Percentiles rank a stretch among this genome's conserved stretches.
Conservation (phyloP, 2,888 invertebrate genomes). For the Agriopis aurantiaria region DNA sequence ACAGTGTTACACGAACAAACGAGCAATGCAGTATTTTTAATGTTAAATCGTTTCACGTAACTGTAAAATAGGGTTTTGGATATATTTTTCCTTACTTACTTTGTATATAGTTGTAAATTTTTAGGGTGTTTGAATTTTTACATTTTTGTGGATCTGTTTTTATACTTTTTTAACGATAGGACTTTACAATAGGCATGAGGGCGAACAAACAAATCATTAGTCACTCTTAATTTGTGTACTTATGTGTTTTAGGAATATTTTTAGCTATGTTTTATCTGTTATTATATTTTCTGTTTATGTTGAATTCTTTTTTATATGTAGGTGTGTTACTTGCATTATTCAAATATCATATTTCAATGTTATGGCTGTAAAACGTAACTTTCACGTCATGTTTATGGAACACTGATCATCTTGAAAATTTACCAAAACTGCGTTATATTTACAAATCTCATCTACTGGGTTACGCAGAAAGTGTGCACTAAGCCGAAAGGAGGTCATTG, state of each 20-base stretch:
- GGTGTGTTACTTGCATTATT: constrained; percentile 2
- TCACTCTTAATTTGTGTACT: constrained; percentile 47
- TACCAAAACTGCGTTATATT: not conserved
- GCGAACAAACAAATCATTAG: constrained; percentile 56
- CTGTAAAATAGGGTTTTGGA: constrained; percentile 73
- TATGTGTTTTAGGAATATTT: constrained; percentile 41
- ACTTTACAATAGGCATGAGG: constrained; percentile 49
- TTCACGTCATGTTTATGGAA: not conserved
- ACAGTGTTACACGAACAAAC: constrained; percentile 59
- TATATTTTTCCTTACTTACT: constrained; percentile 67
- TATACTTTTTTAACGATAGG: constrained; percentile 62
- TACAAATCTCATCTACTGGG: too few species aligned
- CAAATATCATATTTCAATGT: constrained; percentile 7
- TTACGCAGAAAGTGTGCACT: too few species aligned
- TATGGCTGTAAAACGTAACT: constrained; percentile 3
- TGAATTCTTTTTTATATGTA: constrained; percentile 22
- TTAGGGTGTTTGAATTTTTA: constrained; percentile 71
- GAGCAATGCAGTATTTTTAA: constrained; percentile 79
- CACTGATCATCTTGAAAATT: constrained; percentile 2
- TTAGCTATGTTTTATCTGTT: constrained; percentile 39
- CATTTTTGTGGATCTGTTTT: constrained; percentile 73
- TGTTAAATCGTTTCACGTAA: constrained; percentile 66
- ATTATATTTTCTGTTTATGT: constrained; percentile 35
- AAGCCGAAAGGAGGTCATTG: too few species aligned
- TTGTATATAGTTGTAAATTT: constrained; percentile 84